Evolutionary conservation across 1,140 invertebrate species (phyloP), one percentile per base, ranked within the genome.

Genomic region (Macrocentrus cingulum): DNA sequence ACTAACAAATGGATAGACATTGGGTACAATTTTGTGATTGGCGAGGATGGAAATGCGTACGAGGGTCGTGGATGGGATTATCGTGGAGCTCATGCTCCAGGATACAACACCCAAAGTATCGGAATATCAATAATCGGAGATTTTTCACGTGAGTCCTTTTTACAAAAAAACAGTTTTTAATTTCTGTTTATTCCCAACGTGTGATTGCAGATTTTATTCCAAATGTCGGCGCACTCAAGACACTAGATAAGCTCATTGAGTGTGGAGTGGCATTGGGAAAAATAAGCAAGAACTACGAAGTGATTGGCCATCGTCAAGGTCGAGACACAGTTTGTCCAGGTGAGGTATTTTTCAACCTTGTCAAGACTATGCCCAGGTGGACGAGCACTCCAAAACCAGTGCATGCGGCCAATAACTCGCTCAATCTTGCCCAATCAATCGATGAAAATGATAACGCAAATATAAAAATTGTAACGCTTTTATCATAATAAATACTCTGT

Each of bases 1-100:
- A 75, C 69, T 16, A 80, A 77, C 7, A 76, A 78, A 1, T 91
- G 88, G 88, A 82, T 77, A 66, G 90, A 92, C 66, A 89, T 87
- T 11, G 83, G 77, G 1, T 87, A 85, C 58, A 85, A 80, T 60
- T 88, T 87, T 61, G 56, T 88, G 20, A 81, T 89, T 32, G 87
- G 86, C 2, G 84, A 83, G 23, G 87, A 88, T 69, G 86, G 85
- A 0, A 81, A 81, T 11, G 80, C 83, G 0, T 88, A 87, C 64
- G 87, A 89, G 67, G 90, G 88, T 2, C 82, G 90, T 8, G 90
- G 88, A 2, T 92, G 88, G 88, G 79, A 83, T 15, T 68, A 71
- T 0, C 56, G 83, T 0, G 89, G 89, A 0, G 85, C 87, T 0
- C 89, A 91, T 64, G 81, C 87, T 1, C 70, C 80, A 7, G 81